Percentiles rank a stretch among this genome's conserved stretches.
phyloP scores from a whole-genome alignment of 1,140 invertebrate genomes.

The Cotesia vestalis region DNA sequence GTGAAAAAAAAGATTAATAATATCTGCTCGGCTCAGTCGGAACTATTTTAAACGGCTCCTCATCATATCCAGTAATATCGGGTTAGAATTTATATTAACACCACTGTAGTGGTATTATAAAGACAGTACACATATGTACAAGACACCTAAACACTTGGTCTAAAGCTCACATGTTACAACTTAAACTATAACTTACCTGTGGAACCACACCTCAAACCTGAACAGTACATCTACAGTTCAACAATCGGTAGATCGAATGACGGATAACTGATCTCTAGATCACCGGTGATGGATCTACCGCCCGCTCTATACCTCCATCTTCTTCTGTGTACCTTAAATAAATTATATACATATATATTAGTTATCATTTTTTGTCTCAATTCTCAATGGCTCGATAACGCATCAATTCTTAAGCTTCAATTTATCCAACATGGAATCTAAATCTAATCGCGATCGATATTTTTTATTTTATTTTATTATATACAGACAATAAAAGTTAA shows the following conservation, averaged over 20 bases:
- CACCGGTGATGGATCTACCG: neutral
- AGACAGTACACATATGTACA: too few species aligned
- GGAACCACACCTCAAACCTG: neutral
- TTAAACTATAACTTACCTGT: neutral
- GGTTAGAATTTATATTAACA: too few species aligned
- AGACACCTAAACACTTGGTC: neutral
- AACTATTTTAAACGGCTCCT: constrained; percentile 6
- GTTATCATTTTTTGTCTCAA: too few species aligned
- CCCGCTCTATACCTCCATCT: too few species aligned
- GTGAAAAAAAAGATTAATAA: constrained; percentile 1
- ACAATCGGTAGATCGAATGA: constrained; percentile 12
- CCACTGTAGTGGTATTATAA: neutral
- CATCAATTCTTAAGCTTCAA: too few species aligned
- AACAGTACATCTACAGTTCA: neutral
- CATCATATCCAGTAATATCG: neutral
- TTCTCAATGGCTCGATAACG: too few species aligned
- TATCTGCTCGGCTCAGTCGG: neutral
- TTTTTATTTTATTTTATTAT: too few species aligned
- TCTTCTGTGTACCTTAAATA: too few species aligned
- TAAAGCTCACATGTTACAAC: neutral
- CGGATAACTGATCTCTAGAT: constrained; percentile 2
- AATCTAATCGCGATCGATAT: too few species aligned
- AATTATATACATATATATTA: too few species aligned
- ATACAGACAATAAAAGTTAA: too few species aligned
- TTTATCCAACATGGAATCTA: too few species aligned